Evolutionary conservation across 2,797 vertebrate genomes (phyloP).

Genomic region (Pipistrellus nathusii): DNA sequence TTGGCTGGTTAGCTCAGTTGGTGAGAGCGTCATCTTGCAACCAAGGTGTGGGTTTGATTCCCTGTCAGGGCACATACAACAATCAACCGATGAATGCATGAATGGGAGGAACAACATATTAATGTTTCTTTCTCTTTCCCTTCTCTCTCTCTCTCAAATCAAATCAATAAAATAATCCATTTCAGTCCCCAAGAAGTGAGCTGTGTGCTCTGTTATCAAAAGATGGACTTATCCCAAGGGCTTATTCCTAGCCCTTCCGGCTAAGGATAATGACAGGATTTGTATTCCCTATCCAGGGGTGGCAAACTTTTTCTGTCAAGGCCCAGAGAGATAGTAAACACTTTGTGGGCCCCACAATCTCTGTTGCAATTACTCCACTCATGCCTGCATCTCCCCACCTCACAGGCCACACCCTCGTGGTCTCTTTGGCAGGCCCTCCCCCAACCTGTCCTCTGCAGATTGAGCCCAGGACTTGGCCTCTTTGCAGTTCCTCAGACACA

Average conservation of each 20-base stretch:
- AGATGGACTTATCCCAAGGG: background rate
- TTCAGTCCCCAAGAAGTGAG: conserved; percentile 67
- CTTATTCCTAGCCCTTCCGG: background rate
- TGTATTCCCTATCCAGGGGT: background rate
- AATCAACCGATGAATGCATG: background rate
- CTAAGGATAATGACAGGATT: background rate
- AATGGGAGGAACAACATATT: background rate
- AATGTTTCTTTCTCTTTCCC: background rate
- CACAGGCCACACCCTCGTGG: background rate
- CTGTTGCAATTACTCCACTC: background rate
- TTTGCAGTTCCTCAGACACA: background rate
- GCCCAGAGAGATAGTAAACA: background rate
- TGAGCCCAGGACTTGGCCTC: background rate
- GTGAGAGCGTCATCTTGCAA: background rate
- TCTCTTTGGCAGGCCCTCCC: background rate
- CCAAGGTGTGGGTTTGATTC: background rate
- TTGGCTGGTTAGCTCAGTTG: background rate
- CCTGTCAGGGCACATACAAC: background rate
- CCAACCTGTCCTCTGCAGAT: background rate
- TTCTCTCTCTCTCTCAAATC: background rate
- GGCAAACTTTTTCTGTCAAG: background rate
- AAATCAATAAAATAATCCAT: background rate
- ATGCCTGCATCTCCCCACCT: background rate
- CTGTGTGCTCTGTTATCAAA: background rate
- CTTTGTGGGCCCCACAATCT: background rate